Evolutionary conservation across 1,140 invertebrate genomes (phyloP).

Genomic region (Hyphantria cunea): DNA sequence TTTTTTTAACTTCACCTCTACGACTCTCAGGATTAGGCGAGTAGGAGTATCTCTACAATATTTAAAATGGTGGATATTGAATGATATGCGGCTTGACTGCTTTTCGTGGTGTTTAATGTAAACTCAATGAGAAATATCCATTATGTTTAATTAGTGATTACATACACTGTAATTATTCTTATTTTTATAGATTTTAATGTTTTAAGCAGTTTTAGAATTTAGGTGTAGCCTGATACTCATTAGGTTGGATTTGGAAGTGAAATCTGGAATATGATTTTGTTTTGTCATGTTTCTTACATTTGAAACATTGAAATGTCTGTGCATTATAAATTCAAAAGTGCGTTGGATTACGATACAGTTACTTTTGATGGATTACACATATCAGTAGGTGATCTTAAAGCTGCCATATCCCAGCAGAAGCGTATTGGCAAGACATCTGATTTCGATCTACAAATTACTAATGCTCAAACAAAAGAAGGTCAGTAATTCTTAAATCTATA

Average conservation of each 20-base stretch:
- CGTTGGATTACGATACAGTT: conserved; percentile 96
- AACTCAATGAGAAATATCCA: too few relatives aligned
- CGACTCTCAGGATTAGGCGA: too few relatives aligned
- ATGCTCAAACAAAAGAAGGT: conserved; percentile 99
- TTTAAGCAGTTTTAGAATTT: too few relatives aligned
- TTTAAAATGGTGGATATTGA: too few relatives aligned
- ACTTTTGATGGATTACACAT: conserved; percentile 98
- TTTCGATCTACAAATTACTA: conserved; percentile 97
- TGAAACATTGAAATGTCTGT: conserved; percentile 89
- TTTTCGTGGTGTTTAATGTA: too few relatives aligned
- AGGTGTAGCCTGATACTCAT: too few relatives aligned
- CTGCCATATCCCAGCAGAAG: conserved; percentile 97
- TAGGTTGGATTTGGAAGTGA: conserved; percentile 15
- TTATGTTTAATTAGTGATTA: too few relatives aligned
- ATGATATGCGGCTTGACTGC: too few relatives aligned
- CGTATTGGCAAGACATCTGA: conserved; percentile 95
- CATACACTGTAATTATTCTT: too few relatives aligned
- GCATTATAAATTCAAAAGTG: conserved; percentile 99
- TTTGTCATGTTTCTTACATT: conserved; percentile 64
- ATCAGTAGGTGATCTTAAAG: conserved; percentile 96
- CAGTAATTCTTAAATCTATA: conserved; percentile 46
- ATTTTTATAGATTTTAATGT: too few relatives aligned
- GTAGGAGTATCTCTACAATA: too few relatives aligned
- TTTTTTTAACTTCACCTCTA: too few relatives aligned
- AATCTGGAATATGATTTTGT: conserved; percentile 41